These are phyloP conservation scores for Phylloscopus trochilus DNA, from an alignment of 2,113 vertebrate genomes.

Conservation along the genomic window DNA sequence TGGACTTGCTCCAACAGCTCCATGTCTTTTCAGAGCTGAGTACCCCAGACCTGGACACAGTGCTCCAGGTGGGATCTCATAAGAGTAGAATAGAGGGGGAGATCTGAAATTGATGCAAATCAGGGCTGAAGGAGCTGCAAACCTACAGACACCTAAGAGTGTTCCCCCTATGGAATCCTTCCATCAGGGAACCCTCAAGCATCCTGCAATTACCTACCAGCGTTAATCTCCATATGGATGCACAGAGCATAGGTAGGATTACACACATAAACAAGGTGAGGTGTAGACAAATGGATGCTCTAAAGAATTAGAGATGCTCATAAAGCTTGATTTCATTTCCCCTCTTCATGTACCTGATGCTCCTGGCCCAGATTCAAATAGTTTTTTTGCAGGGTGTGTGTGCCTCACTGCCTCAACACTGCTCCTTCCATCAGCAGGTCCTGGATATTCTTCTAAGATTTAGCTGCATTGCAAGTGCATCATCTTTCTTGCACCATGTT, in stretches of 20 bases:
- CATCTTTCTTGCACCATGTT: accelerated
- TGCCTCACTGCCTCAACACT: neutral
- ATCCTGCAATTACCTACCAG: neutral
- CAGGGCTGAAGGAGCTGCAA: neutral
- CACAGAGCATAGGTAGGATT: neutral
- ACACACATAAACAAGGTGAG: neutral
- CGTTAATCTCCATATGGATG: neutral
- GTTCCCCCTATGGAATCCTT: neutral
- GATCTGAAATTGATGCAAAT: neutral
- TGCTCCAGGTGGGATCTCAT: neutral
- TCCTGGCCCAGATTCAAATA: neutral
- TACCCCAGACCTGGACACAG: neutral
- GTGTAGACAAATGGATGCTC: neutral
- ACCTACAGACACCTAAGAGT: no score
- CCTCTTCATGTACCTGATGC: neutral
- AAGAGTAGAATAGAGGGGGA: neutral
- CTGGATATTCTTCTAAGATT: neutral
- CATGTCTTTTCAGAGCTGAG: neutral
- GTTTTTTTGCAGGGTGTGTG: neutral
- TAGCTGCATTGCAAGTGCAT: neutral
- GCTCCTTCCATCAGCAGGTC: neutral
- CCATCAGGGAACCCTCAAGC: neutral
- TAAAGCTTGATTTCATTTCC: neutral
- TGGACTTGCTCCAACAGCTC: neutral
- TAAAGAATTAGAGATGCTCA: neutral